Evolutionary conservation across 2,888 invertebrate genomes (phyloP).

Genomic region (Artemia sinica): DNA sequence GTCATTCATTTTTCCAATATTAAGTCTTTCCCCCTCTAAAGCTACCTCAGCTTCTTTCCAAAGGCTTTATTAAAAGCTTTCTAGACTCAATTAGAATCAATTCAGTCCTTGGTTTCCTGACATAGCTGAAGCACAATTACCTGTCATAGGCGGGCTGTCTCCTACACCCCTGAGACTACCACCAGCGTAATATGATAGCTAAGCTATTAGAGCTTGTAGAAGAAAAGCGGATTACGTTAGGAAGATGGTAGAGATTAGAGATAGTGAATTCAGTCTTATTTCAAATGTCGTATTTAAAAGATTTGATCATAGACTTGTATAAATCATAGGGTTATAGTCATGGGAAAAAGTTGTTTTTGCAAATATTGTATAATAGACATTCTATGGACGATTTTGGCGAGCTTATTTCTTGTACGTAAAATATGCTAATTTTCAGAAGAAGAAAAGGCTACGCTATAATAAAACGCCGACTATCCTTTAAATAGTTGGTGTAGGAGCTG

Average conservation of each 20-base stretch:
- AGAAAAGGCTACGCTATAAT: too few species aligned
- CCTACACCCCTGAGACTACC: constrained; percentile 13
- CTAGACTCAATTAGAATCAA: constrained; percentile 6
- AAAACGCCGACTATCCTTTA: too few species aligned
- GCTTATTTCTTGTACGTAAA: too few species aligned
- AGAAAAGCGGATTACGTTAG: constrained; percentile 13
- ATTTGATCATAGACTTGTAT: not conserved
- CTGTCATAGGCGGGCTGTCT: constrained; percentile 5
- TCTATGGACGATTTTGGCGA: too few species aligned
- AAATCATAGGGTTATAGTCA: too few species aligned
- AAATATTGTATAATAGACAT: too few species aligned
- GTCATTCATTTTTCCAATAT: too few species aligned
- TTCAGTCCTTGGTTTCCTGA: constrained; percentile 1
- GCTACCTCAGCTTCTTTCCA: too few species aligned
- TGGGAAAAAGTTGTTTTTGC: too few species aligned
- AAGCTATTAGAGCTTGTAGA: not conserved
- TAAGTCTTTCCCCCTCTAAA: too few species aligned
- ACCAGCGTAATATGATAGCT: not conserved
- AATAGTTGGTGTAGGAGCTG: too few species aligned
- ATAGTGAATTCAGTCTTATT: constrained; percentile 6
- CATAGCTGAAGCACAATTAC: constrained; percentile 3
- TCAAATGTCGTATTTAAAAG: constrained; percentile 12
- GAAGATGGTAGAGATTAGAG: constrained; percentile 14
- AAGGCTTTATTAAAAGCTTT: not conserved
- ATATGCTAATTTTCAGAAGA: too few species aligned